Base-by-base conservation (phyloP, 1,140 invertebrate species). In the Meloidogyne exigua region DNA sequence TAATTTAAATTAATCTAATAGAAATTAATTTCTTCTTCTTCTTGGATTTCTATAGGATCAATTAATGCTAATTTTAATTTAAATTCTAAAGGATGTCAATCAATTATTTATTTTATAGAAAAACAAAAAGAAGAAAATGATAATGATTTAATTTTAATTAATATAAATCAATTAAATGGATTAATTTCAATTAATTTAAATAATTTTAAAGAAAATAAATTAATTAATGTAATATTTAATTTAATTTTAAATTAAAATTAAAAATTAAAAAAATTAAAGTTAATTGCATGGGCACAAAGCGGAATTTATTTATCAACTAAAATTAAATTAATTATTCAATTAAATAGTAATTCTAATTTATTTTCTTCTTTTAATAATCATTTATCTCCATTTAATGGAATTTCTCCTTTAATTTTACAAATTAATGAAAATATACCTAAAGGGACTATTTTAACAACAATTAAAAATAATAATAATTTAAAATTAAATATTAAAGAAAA, bases 401-500 rank as follows among this genome's bases (percentile, higher is more conserved):
- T 57, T 57, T 57, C 49, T 5, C 49, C 49, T 57, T 57, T 57
- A n/a, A 57, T 57, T 57, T 57, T 57, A 57, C 49, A 57, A 57
- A 57, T 57, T n/a, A 57, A 57, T 57, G 49, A 57, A 57, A n/a
- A n/a, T n/a, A 57, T 57, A n/a, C 0, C 18, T n/a, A 57, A 57
- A 57, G 49, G 49, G n/a, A n/a, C 18, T 57, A n/a, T 57, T n/a
- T 57, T 57, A n/a, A 57, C 49, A 21, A 57, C 0, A 57, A n/a
- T 57, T n/a, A 57, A 57, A 7, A 57, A 57, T 57, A 57, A 57
- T 57, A n/a, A n/a, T n/a, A 57, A 57, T 57, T n/a, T n/a, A n/a
- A n/a, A 57, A n/a, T 44, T 44, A 44, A 57, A n/a, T 57, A n/a
- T 5, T 57, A n/a, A n/a, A 57, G 18, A 57, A 21, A 57, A 57